These are phyloP conservation scores for Eurytoma californica DNA, from an alignment of 2,888 invertebrate species.

Conservation along the genomic window DNA sequence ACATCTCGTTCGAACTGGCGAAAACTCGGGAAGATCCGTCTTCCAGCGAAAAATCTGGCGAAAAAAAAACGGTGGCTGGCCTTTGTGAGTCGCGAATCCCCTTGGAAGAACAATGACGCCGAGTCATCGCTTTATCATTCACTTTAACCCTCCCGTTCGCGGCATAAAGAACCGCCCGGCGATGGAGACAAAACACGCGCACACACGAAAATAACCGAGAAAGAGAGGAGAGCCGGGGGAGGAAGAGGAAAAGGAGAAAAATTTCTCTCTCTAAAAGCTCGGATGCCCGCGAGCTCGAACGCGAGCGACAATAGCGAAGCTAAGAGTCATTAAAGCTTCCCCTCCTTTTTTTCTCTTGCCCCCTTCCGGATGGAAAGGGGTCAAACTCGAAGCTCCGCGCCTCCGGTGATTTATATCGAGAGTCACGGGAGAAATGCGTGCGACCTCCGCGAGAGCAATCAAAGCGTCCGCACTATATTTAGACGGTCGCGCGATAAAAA, in stretches of 20 bases:
- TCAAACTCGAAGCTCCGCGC: slow-evolving; percentile 28
- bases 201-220: not conserved
- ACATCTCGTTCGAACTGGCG: not conserved
- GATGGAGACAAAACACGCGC: slow-evolving; percentile 11
- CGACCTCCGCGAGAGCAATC: slow-evolving; percentile 24
- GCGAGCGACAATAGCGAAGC: not conserved
- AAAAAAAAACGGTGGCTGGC: not conserved
- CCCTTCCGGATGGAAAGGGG: slow-evolving; percentile 27
- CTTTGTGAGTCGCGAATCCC: not conserved
- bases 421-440: slow-evolving; percentile 5
- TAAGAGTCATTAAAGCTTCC: slow-evolving; percentile 33
- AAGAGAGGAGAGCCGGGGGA: not conserved
- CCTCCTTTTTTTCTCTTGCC: not conserved
- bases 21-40: not conserved
- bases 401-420: slow-evolving; percentile 40
- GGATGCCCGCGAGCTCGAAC: not conserved
- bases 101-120: not conserved
- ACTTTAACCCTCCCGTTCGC: slow-evolving; percentile 6
- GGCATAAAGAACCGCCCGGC: not conserved
- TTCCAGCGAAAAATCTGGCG: not conserved
- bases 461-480: slow-evolving; percentile 13
- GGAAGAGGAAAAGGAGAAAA: not conserved
- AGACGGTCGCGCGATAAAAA: slow-evolving; percentile 23
- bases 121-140: slow-evolving; percentile 29
- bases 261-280: slow-evolving; percentile 5